These are phyloP conservation scores for Ramazzottius varieornatus DNA, from an alignment of 2,888 invertebrate genomes.

Conservation along the genomic window DNA sequence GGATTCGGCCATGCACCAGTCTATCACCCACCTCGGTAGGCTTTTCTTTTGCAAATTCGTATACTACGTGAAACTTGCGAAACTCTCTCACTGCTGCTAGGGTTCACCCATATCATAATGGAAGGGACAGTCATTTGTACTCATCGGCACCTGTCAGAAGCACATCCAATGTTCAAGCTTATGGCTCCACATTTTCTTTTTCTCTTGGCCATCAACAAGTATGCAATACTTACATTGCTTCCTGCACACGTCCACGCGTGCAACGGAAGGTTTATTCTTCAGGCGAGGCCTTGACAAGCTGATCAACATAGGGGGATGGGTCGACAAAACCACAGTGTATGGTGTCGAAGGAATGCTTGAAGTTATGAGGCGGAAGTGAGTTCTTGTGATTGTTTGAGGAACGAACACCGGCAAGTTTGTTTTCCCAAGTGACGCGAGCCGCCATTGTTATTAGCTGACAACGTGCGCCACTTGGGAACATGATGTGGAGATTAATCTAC, in stretches of 20 bases:
- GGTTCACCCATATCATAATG: conserved; percentile 26
- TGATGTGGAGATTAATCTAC: too few species aligned
- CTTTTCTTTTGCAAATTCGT: too few species aligned
- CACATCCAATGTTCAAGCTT: conserved; percentile 26
- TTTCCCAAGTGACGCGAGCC: too few species aligned
- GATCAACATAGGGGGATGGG: conserved; percentile 24
- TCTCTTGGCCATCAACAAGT: conserved; percentile 26
- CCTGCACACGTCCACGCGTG: not conserved
- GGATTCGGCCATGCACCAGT: conserved; percentile 22
- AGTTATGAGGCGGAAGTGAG: conserved; percentile 22
- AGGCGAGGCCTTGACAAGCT: conserved; percentile 23
- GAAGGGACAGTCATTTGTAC: conserved; percentile 24
- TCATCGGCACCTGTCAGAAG: conserved; percentile 24
- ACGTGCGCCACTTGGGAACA: too few species aligned
- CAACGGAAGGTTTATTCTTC: conserved; percentile 6
- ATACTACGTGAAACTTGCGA: too few species aligned
- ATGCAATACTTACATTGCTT: conserved; percentile 10
- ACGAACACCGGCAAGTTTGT: too few species aligned
- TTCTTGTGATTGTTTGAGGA: too few species aligned
- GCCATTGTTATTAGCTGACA: too few species aligned
- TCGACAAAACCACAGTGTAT: conserved; percentile 25
- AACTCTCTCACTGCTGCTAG: conserved; percentile 15
- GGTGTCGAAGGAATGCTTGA: conserved; percentile 24
- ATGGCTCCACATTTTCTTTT: conserved; percentile 26
- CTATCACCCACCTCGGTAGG: conserved; percentile 20